Evolutionary conservation across 2,888 invertebrate genomes (phyloP).

Genomic region (Oligia fasciuncula): DNA sequence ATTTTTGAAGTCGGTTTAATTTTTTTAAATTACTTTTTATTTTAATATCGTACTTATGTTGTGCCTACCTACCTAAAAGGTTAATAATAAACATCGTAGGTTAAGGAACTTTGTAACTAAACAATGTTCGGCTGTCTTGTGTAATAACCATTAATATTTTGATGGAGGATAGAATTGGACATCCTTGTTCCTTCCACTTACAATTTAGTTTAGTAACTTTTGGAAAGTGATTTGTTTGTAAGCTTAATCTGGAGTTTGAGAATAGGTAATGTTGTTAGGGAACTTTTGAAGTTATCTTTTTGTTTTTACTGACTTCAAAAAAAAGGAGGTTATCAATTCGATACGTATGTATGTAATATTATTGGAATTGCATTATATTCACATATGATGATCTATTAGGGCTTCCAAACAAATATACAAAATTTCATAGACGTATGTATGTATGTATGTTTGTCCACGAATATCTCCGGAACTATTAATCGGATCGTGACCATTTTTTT

Average conservation of each 20-base stretch:
- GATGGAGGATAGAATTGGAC: constrained; percentile 34
- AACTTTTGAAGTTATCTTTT: background rate
- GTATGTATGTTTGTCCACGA: no score
- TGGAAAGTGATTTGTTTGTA: constrained; percentile 29
- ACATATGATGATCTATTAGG: no score
- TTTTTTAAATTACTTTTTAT: no score
- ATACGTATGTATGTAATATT: no score
- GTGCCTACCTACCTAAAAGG: constrained; percentile 10
- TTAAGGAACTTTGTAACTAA: constrained; percentile 25
- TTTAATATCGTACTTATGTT: background rate
- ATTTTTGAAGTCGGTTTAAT: no score
- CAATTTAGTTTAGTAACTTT: constrained; percentile 20
- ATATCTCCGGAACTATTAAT: no score
- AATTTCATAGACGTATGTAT: no score
- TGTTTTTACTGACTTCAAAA: no score
- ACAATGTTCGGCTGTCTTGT: constrained; percentile 36
- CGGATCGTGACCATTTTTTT: no score
- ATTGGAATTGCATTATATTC: no score
- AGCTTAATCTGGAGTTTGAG: constrained; percentile 14
- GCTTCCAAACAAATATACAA: no score
- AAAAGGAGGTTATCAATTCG: no score
- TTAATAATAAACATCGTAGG: background rate
- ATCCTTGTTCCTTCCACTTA: constrained; percentile 21
- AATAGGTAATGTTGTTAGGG: background rate
- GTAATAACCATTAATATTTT: constrained; percentile 42